Percentiles rank a stretch among this genome's conserved stretches.
Evolutionary conservation across 1,140 invertebrate species (phyloP).

Genomic region (Cyclina sinensis): DNA sequence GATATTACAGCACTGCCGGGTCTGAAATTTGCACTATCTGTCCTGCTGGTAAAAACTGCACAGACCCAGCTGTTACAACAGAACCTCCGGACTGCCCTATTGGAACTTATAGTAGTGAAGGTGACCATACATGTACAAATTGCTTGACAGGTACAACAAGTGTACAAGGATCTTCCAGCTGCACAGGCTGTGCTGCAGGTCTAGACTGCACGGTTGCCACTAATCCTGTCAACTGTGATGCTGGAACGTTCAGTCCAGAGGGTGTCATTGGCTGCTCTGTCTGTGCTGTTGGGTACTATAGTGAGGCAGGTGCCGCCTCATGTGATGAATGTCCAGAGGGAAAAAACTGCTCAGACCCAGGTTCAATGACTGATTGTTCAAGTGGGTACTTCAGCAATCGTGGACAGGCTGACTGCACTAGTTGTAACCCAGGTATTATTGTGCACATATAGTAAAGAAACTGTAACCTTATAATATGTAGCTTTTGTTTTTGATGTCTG

Average conservation of each 20-base stretch:
- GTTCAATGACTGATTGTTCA: slow-evolving; percentile 71
- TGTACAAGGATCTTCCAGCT: slow-evolving; percentile 31
- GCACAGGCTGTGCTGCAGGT: slow-evolving; percentile 70
- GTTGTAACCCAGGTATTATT: slow-evolving; percentile 73
- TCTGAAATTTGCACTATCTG: slow-evolving; percentile 69
- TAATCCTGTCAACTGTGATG: slow-evolving; percentile 61
- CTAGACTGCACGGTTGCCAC: slow-evolving; percentile 69
- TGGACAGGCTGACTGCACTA: slow-evolving; percentile 71
- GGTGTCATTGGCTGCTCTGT: slow-evolving; percentile 39
- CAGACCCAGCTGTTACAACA: slow-evolving; percentile 57
- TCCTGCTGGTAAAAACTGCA: slow-evolving; percentile 74
- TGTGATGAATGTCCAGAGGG: slow-evolving; percentile 76
- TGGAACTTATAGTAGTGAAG: slow-evolving; percentile 72
- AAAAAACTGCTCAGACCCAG: slow-evolving; percentile 67
- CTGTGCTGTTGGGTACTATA: slow-evolving; percentile 32
- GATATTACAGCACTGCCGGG: slow-evolving; percentile 65
- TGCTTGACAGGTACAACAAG: slow-evolving; percentile 67
- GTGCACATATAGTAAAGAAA: neutral
- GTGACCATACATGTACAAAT: slow-evolving; percentile 69
- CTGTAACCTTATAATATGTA: too few species aligned
- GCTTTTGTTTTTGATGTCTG: too few species aligned
- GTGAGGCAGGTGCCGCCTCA: slow-evolving; percentile 5
- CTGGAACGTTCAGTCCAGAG: slow-evolving; percentile 68
- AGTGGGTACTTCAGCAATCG: slow-evolving; percentile 74
- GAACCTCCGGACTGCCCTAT: slow-evolving; percentile 70